Conservation (phyloP, 2,113 vertebrate species). For the Manacus vitellinus region DNA sequence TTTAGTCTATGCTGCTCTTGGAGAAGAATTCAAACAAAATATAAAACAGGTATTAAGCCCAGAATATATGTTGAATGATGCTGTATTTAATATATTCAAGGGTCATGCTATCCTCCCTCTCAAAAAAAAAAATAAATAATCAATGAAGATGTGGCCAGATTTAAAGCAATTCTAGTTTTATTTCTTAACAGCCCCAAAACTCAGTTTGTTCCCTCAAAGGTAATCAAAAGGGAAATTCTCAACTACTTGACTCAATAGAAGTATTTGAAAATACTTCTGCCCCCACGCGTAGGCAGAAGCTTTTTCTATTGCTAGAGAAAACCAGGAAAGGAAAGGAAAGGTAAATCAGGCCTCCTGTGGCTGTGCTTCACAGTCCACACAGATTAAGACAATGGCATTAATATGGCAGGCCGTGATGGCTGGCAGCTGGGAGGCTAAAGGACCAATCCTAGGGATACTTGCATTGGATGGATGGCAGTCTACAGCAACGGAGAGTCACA, state of each 20-base stretch:
- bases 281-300: background rate
- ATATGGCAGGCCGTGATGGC: rapidly evolving
- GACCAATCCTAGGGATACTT: background rate
- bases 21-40: background rate
- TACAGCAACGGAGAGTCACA: background rate
- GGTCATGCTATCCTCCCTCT: rapidly evolving
- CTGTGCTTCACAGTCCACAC: background rate
- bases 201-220: background rate
- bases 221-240: background rate
- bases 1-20: background rate
- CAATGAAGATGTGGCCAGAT: background rate
- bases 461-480: background rate
- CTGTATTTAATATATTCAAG: background rate
- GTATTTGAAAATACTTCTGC: background rate
- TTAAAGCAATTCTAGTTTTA: background rate
- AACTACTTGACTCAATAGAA: background rate
- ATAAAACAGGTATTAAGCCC: background rate
- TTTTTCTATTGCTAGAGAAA: background rate
- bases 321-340: background rate
- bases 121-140: background rate
- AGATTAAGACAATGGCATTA: background rate
- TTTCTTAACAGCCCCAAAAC: background rate
- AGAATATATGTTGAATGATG: background rate
- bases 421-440: background rate
- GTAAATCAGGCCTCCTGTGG: background rate